phyloP scores from a whole-genome alignment of 2,113 vertebrate species.

The Nematolebias whitei region DNA sequence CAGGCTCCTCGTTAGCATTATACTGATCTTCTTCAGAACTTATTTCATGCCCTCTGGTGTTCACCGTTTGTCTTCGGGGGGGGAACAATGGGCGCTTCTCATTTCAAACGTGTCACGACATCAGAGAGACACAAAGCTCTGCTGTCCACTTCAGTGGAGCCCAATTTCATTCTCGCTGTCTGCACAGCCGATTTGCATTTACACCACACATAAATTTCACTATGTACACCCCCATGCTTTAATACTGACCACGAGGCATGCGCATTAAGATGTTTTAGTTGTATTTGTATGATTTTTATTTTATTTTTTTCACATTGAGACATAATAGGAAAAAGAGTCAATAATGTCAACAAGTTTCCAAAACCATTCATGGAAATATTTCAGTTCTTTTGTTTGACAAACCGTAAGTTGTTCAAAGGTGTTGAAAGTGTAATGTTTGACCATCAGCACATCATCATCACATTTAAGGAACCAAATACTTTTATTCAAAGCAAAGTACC shows the following conservation, averaged over 20 bases:
- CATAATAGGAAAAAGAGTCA: too few species aligned
- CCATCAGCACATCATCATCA: neutral
- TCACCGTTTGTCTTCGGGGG: conserved; percentile 38
- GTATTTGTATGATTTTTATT: conserved; percentile 17
- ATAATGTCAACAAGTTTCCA: neutral
- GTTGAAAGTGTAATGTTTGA: neutral
- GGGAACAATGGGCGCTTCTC: conserved; percentile 54
- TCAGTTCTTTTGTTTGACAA: neutral
- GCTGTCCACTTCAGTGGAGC: conserved; percentile 48
- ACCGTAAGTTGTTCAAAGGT: neutral
- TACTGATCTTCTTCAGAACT: conserved; percentile 58
- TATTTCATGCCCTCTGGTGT: conserved; percentile 56
- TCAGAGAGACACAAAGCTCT: conserved; percentile 66
- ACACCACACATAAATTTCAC: conserved; percentile 25
- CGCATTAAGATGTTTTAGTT: too few species aligned
- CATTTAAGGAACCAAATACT: neutral
- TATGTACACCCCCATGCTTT: conserved; percentile 31
- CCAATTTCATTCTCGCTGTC: conserved; percentile 39
- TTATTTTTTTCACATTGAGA: neutral
- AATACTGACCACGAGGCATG: conserved; percentile 29
- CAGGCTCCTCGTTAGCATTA: conserved; percentile 67
- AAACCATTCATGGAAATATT: too few species aligned
- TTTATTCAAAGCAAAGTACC: neutral
- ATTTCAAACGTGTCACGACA: conserved; percentile 67
- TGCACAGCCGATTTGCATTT: conserved; percentile 26